Evolutionary conservation across 2,113 vertebrate genomes (phyloP).

Genomic region (Procavia capensis): DNA sequence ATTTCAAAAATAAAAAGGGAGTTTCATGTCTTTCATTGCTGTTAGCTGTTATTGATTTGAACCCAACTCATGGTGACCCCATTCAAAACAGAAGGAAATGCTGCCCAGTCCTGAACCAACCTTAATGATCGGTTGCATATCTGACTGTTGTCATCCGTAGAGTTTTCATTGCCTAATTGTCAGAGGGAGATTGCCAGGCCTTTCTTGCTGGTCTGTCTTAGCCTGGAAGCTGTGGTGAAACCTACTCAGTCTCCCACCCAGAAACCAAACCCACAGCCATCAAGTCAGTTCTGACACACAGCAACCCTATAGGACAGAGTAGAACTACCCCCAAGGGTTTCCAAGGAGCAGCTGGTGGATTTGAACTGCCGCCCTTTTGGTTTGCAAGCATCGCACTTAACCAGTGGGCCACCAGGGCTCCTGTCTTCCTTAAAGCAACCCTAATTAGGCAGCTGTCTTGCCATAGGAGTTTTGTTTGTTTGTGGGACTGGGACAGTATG

Average conservation of each 20-base stretch:
- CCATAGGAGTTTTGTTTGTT: not conserved
- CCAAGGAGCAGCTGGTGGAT: too few species aligned
- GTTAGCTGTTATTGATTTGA: not conserved
- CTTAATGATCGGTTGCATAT: not conserved
- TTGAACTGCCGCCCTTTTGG: too few species aligned
- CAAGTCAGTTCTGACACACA: too few species aligned
- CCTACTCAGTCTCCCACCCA: not conserved
- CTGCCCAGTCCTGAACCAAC: not conserved
- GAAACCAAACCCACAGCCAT: too few species aligned
- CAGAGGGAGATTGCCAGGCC: not conserved
- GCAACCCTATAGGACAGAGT: too few species aligned
- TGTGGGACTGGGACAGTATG: not conserved
- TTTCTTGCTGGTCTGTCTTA: not conserved
- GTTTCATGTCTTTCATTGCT: not conserved
- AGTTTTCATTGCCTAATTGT: not conserved
- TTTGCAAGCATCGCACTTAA: too few species aligned
- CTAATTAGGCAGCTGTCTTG: not conserved
- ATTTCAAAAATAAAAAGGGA: not conserved
- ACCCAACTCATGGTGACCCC: not conserved
- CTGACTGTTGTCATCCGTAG: not conserved
- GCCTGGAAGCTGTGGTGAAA: not conserved
- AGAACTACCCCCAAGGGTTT: too few species aligned
- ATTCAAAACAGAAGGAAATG: not conserved
- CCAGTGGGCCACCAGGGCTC: too few species aligned
- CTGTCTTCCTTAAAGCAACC: not conserved